These are phyloP conservation scores for Echinometra lucunter DNA, from an alignment of 53 echinoderm and acorn worm species.

Conservation along the genomic window DNA sequence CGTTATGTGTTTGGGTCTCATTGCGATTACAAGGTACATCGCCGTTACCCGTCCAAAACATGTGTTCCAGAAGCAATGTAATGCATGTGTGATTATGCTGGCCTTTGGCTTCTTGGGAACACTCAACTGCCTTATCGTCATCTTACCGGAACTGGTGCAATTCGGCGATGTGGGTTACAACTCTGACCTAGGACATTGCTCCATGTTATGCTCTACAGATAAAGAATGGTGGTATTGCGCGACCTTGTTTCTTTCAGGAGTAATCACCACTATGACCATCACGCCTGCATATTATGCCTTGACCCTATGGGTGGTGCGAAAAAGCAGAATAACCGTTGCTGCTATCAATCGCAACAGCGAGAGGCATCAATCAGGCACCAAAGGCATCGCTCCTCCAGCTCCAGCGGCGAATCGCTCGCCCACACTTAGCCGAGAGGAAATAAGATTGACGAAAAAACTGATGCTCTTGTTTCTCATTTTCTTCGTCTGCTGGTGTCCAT, in stretches of 20 bases:
- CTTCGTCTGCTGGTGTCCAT: slow-evolving; percentile 86
- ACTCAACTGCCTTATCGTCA: slow-evolving; percentile 7
- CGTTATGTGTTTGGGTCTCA: slow-evolving; percentile 74
- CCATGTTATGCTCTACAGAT: slow-evolving; percentile 68
- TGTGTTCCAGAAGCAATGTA: slow-evolving; percentile 75
- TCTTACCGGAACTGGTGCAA: slow-evolving; percentile 74
- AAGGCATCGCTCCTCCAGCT: not conserved
- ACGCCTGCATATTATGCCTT: slow-evolving; percentile 82
- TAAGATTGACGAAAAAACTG: slow-evolving; percentile 86
- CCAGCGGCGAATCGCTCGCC: slow-evolving; percentile 27
- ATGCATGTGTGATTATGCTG: slow-evolving; percentile 7
- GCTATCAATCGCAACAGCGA: slow-evolving; percentile 46
- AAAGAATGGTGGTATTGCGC: slow-evolving; percentile 77
- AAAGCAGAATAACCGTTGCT: slow-evolving; percentile 77
- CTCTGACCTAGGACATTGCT: slow-evolving; percentile 76
- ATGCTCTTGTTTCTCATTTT: slow-evolving; percentile 86
- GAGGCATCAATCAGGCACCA: not conserved
- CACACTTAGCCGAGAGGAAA: slow-evolving; percentile 83
- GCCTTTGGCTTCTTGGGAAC: slow-evolving; percentile 23
- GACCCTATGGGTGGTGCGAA: slow-evolving; percentile 81
- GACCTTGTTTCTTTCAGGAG: slow-evolving; percentile 76
- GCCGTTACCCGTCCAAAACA: slow-evolving; percentile 79
- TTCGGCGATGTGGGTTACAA: slow-evolving; percentile 83
- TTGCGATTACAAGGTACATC: slow-evolving; percentile 85
- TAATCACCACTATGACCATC: slow-evolving; percentile 76